Evolutionary conservation across 1,140 invertebrate genomes (phyloP).

Genomic region (Aphelenchoides besseyi): DNA sequence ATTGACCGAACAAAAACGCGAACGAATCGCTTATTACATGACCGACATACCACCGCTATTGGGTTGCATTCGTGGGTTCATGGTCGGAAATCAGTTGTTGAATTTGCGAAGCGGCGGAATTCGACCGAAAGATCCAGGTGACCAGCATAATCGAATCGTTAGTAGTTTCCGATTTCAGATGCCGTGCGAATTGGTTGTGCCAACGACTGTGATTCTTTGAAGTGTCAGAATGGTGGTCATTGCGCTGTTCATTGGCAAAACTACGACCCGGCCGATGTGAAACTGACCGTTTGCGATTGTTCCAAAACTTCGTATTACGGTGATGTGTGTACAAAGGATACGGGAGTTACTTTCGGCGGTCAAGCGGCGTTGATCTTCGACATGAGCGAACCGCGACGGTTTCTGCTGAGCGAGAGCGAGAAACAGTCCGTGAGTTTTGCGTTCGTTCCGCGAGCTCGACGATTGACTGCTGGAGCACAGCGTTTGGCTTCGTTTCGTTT

Average conservation of each 20-base stretch:
- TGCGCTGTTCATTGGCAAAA: constrained; percentile 50
- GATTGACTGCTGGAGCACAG: not conserved
- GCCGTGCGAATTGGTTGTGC: constrained; percentile 43
- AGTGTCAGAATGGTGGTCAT: constrained; percentile 49
- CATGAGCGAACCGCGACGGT: constrained; percentile 42
- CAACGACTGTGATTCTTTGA: constrained; percentile 44
- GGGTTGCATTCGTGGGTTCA: constrained; percentile 49
- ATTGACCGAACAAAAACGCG: constrained; percentile 19
- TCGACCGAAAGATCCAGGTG: constrained; percentile 18
- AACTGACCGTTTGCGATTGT: constrained; percentile 41
- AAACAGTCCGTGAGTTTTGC: constrained; percentile 47
- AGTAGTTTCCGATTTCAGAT: constrained; percentile 31
- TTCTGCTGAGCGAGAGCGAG: constrained; percentile 39
- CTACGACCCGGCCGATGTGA: constrained; percentile 26
- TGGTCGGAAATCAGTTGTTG: constrained; percentile 24
- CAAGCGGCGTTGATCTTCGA: constrained; percentile 34
- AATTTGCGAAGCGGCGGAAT: constrained; percentile 34
- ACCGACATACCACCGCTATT: constrained; percentile 37
- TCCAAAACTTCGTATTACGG: constrained; percentile 48
- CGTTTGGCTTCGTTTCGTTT: not conserved
- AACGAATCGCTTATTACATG: constrained; percentile 39
- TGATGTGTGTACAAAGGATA: constrained; percentile 38
- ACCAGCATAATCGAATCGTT: constrained; percentile 4
- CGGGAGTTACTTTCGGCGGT: constrained; percentile 37
- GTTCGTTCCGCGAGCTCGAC: constrained; percentile 18